Evolutionary conservation across 2,113 vertebrate species (phyloP), one percentile per base, ranked within the genome.

Genomic region (Chloroceryle aenea): DNA sequence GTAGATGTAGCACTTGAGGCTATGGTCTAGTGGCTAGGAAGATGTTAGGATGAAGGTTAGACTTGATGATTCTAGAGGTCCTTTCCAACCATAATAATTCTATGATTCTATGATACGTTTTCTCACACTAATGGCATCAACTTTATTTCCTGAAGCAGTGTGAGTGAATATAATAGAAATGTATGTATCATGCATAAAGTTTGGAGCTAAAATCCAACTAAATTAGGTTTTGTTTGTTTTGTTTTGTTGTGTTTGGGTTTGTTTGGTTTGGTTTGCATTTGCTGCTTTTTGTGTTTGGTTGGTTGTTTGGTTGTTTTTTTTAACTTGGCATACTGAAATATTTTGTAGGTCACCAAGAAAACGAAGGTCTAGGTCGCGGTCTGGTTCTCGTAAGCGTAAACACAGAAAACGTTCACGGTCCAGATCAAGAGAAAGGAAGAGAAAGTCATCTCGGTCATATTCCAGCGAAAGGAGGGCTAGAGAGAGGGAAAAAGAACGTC

Each of bases 341-440:
- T 97, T 96, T 93, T 86, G 18, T 94, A 99, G 99, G 87, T 99
- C 99, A 71, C 99, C 99, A 43, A 99, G 99, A 94, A 99, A 99
- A 97, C 98, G 99, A 67, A 97, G 99, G 90, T 99, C 99, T 38
- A 98, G 99, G 74, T 99, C 99, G 14, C 98, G 99, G 5, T 99
- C 99, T 16, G 99, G 99, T 78, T 99, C 99, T 78, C 98, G 99
- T n/a, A 99, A 99, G 43, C 99, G 99, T 15, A 99, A 99, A 75
- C 99, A 99, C 80, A 98, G 99, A 90, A 99, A 99, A 68, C 98
- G 99, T 14, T 99, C 99, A 1, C 99, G 99, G 0, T 99, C 99
- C 3, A 98, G 99, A 58, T 99, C 99, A 45, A 98, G 99, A 95
- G 99, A 99, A 74, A 98, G 99, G 72, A 99, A 99, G 95, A 99